A percentile compares a stretch with the other conserved stretches of the same genome.
Evolutionary conservation across 1,140 invertebrate species (phyloP).

Genomic region (Nasonia vitripennis): DNA sequence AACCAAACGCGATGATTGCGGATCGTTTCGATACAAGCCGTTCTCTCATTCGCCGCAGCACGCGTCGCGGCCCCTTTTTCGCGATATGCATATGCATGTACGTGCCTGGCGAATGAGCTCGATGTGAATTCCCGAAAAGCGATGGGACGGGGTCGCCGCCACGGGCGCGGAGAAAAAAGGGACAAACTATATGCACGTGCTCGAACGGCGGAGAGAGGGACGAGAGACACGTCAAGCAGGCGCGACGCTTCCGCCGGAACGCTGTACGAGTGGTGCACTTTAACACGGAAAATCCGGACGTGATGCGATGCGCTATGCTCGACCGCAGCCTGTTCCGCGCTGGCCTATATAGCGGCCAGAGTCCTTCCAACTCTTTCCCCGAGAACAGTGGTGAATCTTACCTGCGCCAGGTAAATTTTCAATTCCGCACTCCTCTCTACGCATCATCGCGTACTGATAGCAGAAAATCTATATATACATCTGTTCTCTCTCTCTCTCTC

Average conservation of each 20-base stretch:
- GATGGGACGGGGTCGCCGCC: background rate
- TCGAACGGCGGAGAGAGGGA: background rate
- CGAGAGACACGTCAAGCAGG: background rate
- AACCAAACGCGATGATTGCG: no score
- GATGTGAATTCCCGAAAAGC: slow-evolving; percentile 4
- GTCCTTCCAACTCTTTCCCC: no score
- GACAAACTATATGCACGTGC: slow-evolving; percentile 20
- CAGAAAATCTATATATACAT: no score
- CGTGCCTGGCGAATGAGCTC: background rate
- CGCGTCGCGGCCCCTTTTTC: no score
- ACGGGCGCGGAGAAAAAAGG: background rate
- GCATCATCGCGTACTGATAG: no score
- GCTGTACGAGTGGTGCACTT: slow-evolving; percentile 42
- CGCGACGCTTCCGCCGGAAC: slow-evolving; percentile 12
- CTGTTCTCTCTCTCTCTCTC: no score
- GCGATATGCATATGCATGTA: no score
- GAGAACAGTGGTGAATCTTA: no score
- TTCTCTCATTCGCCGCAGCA: no score
- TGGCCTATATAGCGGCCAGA: background rate
- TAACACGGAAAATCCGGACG: slow-evolving; percentile 44
- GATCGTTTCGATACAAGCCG: no score
- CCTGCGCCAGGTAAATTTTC: no score
- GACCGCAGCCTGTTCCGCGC: slow-evolving; percentile 19
- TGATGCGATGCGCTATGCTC: slow-evolving; percentile 31
- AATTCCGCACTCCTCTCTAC: no score